Base-by-base conservation (phyloP, 2,797 vertebrate species). In the Myripristis murdjan region DNA sequence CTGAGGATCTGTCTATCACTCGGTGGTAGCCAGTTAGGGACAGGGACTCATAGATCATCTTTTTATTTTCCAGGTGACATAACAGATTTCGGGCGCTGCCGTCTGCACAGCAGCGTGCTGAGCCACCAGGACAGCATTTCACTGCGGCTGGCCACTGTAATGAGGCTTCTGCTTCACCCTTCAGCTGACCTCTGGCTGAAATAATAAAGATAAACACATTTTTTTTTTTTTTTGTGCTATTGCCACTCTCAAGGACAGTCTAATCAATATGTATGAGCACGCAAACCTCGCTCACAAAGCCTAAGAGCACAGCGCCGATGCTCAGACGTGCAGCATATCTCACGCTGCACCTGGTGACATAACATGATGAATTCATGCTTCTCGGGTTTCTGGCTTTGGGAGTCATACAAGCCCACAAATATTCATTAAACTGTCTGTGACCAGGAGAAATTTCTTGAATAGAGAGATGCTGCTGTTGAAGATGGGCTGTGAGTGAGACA, bases 401-500 rank as follows among this genome's bases (percentile, higher is more conserved):
- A 48, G 47, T 3, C 8, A 3, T 48, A 48, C 47, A 10, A 10
- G 47, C 10, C 23, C 6, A 10, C 47, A 22, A 12, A 10, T 6
- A 20, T 47, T 6, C 44, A 6, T 47, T 31, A 31, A 28, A 31
- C 28, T 12, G 46, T 9, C 5, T 5, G n/a, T 2, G 47, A 9
- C 47, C 22, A 12, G 22, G 7, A 22, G 18, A 12, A 18, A 35
- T 10, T 9, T 1, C 16, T 47, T 16, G 15, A 43, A 16, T 4
- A 43, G 49, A 52, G 24, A 26, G 49, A 4, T 24, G 49, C 5
- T 14, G 15, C 12, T 43, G 39, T 43, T 14, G 33, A 9, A 18
- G 52, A 22, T 15, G 15, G 28, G 44, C 57, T 18, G 43, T 51
- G 57, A 65, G 43, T 67, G 55, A 86, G 81, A 79, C 77, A 66